Percentiles rank a stretch among this genome's conserved stretches.
Conservation (phyloP, 1,140 invertebrate genomes). For the Cryptotermes secundus region DNA sequence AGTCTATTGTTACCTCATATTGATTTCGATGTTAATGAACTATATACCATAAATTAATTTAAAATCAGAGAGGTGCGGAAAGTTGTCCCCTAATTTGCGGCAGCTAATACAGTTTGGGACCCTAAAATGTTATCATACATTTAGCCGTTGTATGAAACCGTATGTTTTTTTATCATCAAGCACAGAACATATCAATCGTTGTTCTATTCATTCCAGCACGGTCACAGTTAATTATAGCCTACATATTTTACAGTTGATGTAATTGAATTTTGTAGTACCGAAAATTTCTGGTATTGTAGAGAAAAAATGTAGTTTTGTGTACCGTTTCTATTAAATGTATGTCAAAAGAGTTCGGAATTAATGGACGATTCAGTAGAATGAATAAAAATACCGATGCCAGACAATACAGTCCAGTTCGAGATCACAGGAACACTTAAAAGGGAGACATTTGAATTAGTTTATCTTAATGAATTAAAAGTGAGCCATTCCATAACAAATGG, state of each 20-base stretch:
- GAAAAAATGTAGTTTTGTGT: not conserved
- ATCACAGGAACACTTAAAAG: not conserved
- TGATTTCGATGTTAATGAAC: too few species aligned
- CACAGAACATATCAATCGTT: too few species aligned
- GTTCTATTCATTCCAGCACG: too few species aligned
- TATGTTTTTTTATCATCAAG: too few species aligned
- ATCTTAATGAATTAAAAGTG: not conserved
- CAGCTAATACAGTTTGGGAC: too few species aligned
- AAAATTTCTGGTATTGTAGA: not conserved
- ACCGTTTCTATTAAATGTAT: not conserved
- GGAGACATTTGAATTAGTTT: not conserved
- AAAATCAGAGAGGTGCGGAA: too few species aligned
- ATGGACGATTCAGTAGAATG: not conserved
- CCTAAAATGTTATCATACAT: too few species aligned
- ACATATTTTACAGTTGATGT: not conserved
- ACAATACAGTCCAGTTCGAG: not conserved
- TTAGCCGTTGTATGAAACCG: too few species aligned
- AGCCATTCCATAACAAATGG: not conserved
- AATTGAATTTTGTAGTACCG: not conserved
- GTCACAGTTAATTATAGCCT: not conserved
- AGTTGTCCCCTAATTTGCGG: too few species aligned
- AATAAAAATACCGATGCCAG: not conserved
- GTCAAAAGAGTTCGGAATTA: not conserved
- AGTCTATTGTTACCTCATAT: too few species aligned
- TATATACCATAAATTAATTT: too few species aligned